A percentile compares a stretch with the other conserved stretches of the same genome.
phyloP scores from a whole-genome alignment of 2,113 vertebrate species.

The Sander lucioperca region DNA sequence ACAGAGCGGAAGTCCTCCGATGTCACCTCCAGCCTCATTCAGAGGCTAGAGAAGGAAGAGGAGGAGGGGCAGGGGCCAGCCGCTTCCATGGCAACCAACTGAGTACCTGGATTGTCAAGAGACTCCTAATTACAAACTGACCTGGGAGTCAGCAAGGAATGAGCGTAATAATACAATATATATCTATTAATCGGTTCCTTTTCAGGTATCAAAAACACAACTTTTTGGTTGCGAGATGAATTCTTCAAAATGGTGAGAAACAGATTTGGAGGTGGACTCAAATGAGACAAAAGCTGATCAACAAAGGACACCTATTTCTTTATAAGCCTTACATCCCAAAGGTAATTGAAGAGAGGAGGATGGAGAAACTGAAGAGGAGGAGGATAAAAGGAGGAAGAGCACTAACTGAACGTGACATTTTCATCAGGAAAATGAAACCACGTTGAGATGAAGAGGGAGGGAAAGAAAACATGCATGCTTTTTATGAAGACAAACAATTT shows the following conservation, averaged over 20 bases:
- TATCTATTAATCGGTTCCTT: slow-evolving; percentile 80
- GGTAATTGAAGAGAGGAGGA: slow-evolving; percentile 60
- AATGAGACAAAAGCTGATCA: slow-evolving; percentile 62
- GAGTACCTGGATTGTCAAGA: slow-evolving; percentile 66
- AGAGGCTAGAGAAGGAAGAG: slow-evolving; percentile 92
- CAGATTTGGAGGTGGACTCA: slow-evolving; percentile 54
- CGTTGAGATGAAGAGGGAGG: slow-evolving; percentile 51
- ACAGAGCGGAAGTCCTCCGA: slow-evolving; percentile 93
- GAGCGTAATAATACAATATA: slow-evolving; percentile 76
- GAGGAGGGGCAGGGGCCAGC: slow-evolving; percentile 76
- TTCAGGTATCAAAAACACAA: slow-evolving; percentile 81
- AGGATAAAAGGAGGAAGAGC: slow-evolving; percentile 26
- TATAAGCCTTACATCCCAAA: slow-evolving; percentile 82
- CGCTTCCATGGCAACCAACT: slow-evolving; percentile 78
- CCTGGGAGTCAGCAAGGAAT: slow-evolving; percentile 55
- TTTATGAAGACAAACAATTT: slow-evolving; percentile 77
- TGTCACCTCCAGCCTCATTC: slow-evolving; percentile 90
- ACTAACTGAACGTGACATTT: slow-evolving; percentile 51
- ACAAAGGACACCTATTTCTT: slow-evolving; percentile 71
- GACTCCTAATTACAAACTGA: slow-evolving; percentile 71
- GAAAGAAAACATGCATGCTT: slow-evolving; percentile 83
- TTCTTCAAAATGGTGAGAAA: slow-evolving; percentile 60
- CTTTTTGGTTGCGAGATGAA: slow-evolving; percentile 63
- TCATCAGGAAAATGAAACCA: slow-evolving; percentile 46
- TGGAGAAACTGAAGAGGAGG: slow-evolving; percentile 22